These are phyloP conservation scores for Cloeon dipterum DNA, from an alignment of 2,888 invertebrate species.

Conservation along the genomic window DNA sequence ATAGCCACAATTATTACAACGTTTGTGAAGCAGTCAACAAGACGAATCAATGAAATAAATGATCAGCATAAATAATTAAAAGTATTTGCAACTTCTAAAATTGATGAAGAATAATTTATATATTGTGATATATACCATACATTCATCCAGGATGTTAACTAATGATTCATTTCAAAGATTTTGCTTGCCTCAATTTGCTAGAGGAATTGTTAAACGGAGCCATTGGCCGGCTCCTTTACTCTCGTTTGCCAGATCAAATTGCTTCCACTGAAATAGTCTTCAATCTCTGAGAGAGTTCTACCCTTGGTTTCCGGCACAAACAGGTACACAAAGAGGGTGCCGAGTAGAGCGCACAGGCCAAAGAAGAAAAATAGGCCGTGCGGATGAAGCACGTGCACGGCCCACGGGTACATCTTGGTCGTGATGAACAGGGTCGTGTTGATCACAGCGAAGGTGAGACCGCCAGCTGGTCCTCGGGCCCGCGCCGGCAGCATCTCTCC, in stretches of 20 bases:
- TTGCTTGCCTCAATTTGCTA: too few relatives aligned
- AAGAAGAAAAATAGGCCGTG: constrained; percentile 48
- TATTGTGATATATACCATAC: too few relatives aligned
- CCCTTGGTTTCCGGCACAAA: constrained; percentile 54
- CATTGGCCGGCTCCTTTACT: not conserved
- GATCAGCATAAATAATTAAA: too few relatives aligned
- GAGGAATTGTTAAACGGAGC: too few relatives aligned
- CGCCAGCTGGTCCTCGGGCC: constrained; percentile 48
- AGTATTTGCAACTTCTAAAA: too few relatives aligned
- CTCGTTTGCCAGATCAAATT: constrained; percentile 18
- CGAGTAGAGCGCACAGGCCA: constrained; percentile 33
- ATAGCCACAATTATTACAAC: too few relatives aligned
- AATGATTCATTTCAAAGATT: too few relatives aligned
- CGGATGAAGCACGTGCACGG: constrained; percentile 12
- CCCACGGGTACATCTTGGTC: constrained; percentile 42
- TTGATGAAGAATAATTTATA: too few relatives aligned
- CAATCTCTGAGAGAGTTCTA: constrained; percentile 43
- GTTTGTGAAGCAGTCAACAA: too few relatives aligned
- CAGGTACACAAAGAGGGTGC: constrained; percentile 38
- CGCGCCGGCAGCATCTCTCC: constrained; percentile 51
- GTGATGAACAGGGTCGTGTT: constrained; percentile 41
- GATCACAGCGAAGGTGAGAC: constrained; percentile 46
- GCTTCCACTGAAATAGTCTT: constrained; percentile 48
- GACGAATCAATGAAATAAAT: too few relatives aligned
- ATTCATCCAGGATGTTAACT: too few relatives aligned